Evolutionary conservation across 2,113 vertebrate genomes (phyloP).

Genomic region (Probosciger aterrimus): DNA sequence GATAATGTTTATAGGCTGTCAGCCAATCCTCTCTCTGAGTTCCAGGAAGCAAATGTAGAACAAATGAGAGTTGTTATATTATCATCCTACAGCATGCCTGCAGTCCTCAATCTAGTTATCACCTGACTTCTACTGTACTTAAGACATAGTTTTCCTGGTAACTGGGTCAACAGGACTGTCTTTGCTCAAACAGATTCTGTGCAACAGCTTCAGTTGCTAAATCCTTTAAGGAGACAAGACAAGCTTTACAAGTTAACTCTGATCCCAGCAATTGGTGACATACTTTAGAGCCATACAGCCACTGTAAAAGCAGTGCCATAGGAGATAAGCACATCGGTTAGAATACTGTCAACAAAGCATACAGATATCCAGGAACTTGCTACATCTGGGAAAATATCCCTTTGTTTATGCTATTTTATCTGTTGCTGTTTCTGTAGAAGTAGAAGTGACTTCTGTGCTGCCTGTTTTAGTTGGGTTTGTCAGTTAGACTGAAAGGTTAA

Average conservation of each 20-base stretch:
- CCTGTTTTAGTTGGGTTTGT: background rate
- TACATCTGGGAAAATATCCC: background rate
- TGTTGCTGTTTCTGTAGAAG: background rate
- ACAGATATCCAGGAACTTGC: background rate
- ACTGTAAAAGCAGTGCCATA: background rate
- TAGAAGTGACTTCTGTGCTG: background rate
- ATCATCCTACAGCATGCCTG: background rate
- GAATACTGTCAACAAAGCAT: background rate
- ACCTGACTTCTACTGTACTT: background rate
- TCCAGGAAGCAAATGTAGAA: background rate
- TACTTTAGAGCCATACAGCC: background rate
- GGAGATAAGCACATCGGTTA: background rate
- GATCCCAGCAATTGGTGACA: background rate
- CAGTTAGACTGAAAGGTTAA: background rate
- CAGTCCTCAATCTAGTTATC: background rate
- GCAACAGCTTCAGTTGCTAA: background rate
- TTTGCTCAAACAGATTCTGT: background rate
- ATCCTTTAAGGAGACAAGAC: slow-evolving; percentile 22
- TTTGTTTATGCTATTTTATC: background rate
- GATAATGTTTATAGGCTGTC: background rate
- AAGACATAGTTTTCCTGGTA: background rate
- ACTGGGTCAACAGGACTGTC: background rate
- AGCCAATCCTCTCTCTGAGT: background rate
- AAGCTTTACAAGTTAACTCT: background rate
- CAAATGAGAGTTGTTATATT: background rate